Base-by-base conservation (phyloP, 92 coral and sea anemone genomes). In the Isaurus tuberculatus region DNA sequence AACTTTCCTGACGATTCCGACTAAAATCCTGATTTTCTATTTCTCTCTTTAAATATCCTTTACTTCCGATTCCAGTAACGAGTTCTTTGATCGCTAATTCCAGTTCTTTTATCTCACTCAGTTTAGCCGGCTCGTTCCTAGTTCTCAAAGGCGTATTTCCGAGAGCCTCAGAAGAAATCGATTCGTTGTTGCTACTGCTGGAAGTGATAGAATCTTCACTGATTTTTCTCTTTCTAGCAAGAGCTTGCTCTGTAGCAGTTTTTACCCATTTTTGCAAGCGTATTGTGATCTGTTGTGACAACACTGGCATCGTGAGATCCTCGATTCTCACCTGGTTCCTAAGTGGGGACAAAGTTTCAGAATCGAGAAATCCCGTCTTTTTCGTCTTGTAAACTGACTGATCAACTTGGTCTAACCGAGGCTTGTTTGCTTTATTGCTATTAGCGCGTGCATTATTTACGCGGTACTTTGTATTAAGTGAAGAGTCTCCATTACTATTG, bases 201-300 rank as follows among this genome's bases (percentile, higher is more conserved):
- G 82, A 77, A 22, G 70, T 77, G 58, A 77, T 37, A 8, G 82
- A 77, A 15, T 58, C 82, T 32, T 77, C 82, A 64, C 82, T 77
- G 70, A 20, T 36, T 77, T 36, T 77, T 16, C 82, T 65, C 15
- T 58, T 32, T 5, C 82, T 69, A 14, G 70, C 48, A 57, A 77
- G 31, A 19, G 70, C 55, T 14, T 70, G 67, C 22, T 57, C 20
- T 9, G 82, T 77, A 1, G 82, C 82, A 22, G 49, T 77, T 40
- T 77, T 70, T 36, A 77, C 82, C 82, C 82, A 77, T 33, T 58
- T 58, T 16, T 77, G 82, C 20, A 77, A 58, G 15, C 82, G 82
- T 22, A 53, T 48, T 13, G 82, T 58, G 32, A 77, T 77, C 58
- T 77, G 82, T 23, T 77, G 82, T 4, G 82, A 57, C 23, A 77